Evolutionary conservation across 2,113 vertebrate species (phyloP), one percentile per base, ranked within the genome.

Genomic region (Oreotrochilus melanogaster): DNA sequence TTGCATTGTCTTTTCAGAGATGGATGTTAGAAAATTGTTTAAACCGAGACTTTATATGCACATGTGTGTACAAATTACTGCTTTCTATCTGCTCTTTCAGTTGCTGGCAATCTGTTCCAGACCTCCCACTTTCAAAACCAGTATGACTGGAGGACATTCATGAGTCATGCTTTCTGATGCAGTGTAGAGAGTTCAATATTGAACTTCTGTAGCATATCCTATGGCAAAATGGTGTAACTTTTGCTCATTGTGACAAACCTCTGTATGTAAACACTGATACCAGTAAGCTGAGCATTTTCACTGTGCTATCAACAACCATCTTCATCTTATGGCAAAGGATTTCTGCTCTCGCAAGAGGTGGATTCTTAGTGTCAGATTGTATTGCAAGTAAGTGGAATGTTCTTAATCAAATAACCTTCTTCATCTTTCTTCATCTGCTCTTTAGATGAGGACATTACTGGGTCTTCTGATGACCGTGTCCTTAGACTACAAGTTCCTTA

Each of bases 131-230:
- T 85, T 67, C 78, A 33, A 79, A 94, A 60, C 51, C 47, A 53
- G 56, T 83, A 85, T 96, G 85, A 90, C 88, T 95, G 75, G 85
- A 86, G 88, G 85, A 94, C 86, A 37, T 78, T 54, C 4, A 31
- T 94, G 89, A 96, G 64, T 96, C 94, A 94, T 3, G 2, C 67
- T 91, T 86, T 85, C 35, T 90, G 64, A 45, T 90, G 78, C 10
- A 2, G 9, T 60, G 67, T 74, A 69, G 82, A 43, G 71, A 70
- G 74, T 95, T 96, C 89, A 92, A 64, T 96, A 94, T 80, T 95
- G 91, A 92, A 56, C 83, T 83, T 73, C 24, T 25, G 1, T 42
- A 76, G 64, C 6, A 3, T 1, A 5, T 3, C 5, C n/a, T 39
- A 1, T 65, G 84, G 53, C 7, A 4, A 70, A 94, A 74, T 51